Evolutionary conservation across 1,140 invertebrate genomes (phyloP).

Genomic region (Lepidotrigona ventralis): DNA sequence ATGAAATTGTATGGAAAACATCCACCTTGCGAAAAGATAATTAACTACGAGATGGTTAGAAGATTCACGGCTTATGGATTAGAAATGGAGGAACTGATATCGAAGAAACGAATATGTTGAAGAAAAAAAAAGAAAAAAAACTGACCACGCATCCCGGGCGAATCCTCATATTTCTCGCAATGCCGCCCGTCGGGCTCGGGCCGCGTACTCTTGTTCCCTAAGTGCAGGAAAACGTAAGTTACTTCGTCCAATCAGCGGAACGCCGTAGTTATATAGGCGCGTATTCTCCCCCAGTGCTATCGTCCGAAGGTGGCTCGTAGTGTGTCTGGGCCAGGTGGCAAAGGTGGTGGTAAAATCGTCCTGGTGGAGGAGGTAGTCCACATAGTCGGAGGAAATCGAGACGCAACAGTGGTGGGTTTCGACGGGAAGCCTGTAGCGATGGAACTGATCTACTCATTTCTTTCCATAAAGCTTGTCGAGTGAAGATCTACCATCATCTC

Average conservation of each 20-base stretch:
- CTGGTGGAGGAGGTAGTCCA: constrained; percentile 48
- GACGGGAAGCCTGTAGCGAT: constrained; percentile 7
- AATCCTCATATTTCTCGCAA: constrained; percentile 77
- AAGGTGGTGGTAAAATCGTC: constrained; percentile 51
- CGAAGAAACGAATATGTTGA: neutral
- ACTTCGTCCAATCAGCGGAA: constrained; percentile 80
- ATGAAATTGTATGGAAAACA: neutral
- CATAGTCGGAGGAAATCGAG: constrained; percentile 20
- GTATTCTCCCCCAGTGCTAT: constrained; percentile 72
- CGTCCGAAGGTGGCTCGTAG: constrained; percentile 10
- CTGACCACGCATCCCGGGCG: constrained; percentile 79
- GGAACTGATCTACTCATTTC: neutral
- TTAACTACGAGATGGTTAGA: neutral
- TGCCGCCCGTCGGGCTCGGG: constrained; percentile 73
- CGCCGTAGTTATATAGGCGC: constrained; percentile 79
- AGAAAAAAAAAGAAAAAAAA: constrained; percentile 45
- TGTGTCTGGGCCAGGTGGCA: constrained; percentile 34
- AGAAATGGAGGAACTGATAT: too few relatives aligned
- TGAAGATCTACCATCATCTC: neutral
- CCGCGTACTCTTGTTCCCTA: constrained; percentile 74
- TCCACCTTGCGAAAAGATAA: neutral
- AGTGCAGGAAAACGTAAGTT: constrained; percentile 76
- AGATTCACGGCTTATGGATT: neutral
- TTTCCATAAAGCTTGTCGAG: neutral
- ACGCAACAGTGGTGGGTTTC: constrained; percentile 26